Evolutionary conservation across 2,113 vertebrate species (phyloP).

Genomic region (Bufo gargarizans): DNA sequence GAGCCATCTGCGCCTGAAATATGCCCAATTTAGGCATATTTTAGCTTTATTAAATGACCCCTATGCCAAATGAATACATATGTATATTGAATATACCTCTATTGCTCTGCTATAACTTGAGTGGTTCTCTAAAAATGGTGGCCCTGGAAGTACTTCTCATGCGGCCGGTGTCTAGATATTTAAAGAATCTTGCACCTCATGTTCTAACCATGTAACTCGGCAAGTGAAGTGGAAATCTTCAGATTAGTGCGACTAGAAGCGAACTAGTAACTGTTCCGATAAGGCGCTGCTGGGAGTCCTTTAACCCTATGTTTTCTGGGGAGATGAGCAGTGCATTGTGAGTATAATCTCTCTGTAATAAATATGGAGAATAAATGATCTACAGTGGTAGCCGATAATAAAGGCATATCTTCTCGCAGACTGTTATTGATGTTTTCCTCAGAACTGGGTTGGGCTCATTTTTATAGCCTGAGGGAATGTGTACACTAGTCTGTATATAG

Average conservation of each 20-base stretch:
- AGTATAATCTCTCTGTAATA: not conserved
- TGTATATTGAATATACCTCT: not conserved
- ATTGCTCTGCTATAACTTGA: not conserved
- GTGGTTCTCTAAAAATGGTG: not conserved
- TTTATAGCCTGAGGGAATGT: conserved; percentile 59
- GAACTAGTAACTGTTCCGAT: not conserved
- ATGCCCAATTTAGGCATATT: no score
- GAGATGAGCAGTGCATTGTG: not conserved
- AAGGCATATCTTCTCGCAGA: not conserved
- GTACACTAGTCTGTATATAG: conserved; percentile 35
- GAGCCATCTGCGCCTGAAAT: no score
- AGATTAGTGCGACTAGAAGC: not conserved
- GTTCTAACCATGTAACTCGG: not conserved
- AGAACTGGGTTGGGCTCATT: conserved; percentile 46
- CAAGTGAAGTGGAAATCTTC: not conserved
- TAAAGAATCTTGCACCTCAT: not conserved
- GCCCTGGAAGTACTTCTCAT: not conserved
- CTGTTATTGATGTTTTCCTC: conserved; percentile 18
- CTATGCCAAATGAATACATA: not conserved
- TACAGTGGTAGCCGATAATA: not conserved
- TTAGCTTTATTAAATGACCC: no score
- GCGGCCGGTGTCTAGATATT: not conserved
- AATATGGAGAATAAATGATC: not conserved
- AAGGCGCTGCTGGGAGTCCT: not conserved
- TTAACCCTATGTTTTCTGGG: not conserved